A percentile compares a stretch with the other conserved stretches of the same genome.
Conservation (phyloP, 1,140 invertebrate genomes). For the Steinernema khuongi region DNA sequence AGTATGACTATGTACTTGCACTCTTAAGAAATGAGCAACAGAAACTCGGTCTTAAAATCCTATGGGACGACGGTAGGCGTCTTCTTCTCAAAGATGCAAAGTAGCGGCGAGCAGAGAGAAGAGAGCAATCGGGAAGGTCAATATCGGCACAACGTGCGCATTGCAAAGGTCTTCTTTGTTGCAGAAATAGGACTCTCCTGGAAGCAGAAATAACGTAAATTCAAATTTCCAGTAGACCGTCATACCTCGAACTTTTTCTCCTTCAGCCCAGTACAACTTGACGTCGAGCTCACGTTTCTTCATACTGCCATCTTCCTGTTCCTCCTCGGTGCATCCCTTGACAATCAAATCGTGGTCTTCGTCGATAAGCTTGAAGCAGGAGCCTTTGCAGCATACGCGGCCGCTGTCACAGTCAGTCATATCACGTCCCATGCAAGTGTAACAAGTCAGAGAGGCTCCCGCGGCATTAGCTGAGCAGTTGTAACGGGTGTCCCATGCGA, state of each 20-base stretch:
- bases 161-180: conserved; percentile 35
- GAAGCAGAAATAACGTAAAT: background rate
- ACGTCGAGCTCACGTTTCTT: conserved; percentile 32
- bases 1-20: background rate
- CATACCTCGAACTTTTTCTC: conserved; percentile 35
- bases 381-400: conserved; percentile 35
- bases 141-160: background rate
- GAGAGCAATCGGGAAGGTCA: background rate
- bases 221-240: background rate
- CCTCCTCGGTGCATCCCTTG: conserved; percentile 36
- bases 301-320: conserved; percentile 42
- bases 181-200: conserved; percentile 41
- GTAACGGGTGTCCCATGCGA: background rate
- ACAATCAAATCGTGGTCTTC: conserved; percentile 37
- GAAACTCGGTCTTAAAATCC: too few relatives aligned
- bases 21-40: background rate
- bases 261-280: conserved; percentile 34
- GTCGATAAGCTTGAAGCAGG: conserved; percentile 41
- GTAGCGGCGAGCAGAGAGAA: background rate
- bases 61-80: too few relatives aligned
- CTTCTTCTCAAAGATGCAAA: background rate
- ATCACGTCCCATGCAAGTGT: conserved; percentile 40
- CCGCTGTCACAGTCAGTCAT: conserved; percentile 33
- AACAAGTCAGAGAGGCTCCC: conserved; percentile 16
- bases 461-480: background rate